Conservation (phyloP, 2,797 vertebrate species). For the Falco novaeseelandiae region DNA sequence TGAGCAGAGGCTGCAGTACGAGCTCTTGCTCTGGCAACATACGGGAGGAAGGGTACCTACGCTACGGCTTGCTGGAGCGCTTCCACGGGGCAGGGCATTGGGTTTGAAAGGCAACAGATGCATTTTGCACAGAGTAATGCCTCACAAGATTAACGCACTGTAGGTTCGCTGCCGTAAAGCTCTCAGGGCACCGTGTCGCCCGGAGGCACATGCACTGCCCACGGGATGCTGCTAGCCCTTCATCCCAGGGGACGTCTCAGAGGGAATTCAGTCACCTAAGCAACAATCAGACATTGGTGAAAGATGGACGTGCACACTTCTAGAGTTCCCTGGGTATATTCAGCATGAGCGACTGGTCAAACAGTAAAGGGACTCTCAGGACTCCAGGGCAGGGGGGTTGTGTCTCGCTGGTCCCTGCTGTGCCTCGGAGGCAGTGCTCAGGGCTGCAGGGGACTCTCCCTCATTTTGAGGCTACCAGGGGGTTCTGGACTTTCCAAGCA, state of each 20-base stretch:
- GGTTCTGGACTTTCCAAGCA: not conserved
- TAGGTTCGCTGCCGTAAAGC: not conserved
- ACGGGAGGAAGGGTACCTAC: not conserved
- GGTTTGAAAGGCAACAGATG: not conserved
- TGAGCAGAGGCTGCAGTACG: not conserved
- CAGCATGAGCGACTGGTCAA: fast-evolving
- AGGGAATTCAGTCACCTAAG: not conserved
- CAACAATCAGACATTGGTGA: not conserved
- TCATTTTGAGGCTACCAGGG: not conserved
- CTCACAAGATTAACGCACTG: not conserved
- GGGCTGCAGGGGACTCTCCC: not conserved
- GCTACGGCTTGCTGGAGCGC: not conserved
- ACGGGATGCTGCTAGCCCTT: not conserved
- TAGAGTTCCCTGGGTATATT: not conserved
- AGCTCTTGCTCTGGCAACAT: not conserved
- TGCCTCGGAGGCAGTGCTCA: fast-evolving
- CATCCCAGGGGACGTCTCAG: fast-evolving
- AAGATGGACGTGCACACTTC: fast-evolving
- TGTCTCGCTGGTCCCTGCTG: not conserved
- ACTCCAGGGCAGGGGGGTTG: not conserved
- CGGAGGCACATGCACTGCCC: not conserved
- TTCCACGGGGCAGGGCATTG: not conserved
- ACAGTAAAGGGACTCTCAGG: not conserved
- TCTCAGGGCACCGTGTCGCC: not conserved
- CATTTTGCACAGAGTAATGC: not conserved